Evolutionary conservation across 1,140 invertebrate genomes (phyloP).

Genomic region (Marisa cornuarietis): DNA sequence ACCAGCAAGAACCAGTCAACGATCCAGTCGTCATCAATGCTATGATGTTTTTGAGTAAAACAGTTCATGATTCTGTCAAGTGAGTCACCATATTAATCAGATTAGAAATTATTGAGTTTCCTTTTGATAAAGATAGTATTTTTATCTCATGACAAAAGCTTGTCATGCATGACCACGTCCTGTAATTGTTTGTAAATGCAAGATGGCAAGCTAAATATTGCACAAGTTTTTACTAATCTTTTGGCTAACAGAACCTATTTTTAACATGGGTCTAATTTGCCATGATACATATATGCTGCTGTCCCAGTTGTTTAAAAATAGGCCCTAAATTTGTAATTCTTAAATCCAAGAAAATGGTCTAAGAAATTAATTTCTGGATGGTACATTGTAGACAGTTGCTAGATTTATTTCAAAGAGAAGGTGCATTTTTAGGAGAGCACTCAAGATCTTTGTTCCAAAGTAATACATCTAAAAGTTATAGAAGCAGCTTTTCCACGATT

Average conservation of each 20-base stretch:
- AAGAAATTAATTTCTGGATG: neutral
- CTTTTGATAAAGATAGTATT: neutral
- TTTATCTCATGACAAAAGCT: neutral
- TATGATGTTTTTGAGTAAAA: slow-evolving; percentile 85
- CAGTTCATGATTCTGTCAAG: slow-evolving; percentile 93
- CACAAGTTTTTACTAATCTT: neutral
- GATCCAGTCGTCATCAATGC: slow-evolving; percentile 89
- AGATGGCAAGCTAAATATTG: neutral
- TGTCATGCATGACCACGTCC: too few relatives aligned
- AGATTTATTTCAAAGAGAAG: neutral
- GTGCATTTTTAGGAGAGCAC: slow-evolving; percentile 78
- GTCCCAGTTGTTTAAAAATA: too few relatives aligned
- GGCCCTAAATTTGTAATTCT: too few relatives aligned
- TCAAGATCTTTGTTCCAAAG: slow-evolving; percentile 92
- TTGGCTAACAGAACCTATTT: too few relatives aligned
- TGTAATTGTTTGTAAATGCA: neutral
- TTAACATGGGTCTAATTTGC: too few relatives aligned
- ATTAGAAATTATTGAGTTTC: neutral
- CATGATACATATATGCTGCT: too few relatives aligned
- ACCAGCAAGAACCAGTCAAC: slow-evolving; percentile 73
- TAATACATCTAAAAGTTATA: slow-evolving; percentile 23
- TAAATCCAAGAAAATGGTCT: too few relatives aligned
- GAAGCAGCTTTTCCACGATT: neutral
- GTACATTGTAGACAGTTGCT: neutral
- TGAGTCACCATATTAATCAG: slow-evolving; percentile 65